Percentiles rank a stretch among this genome's conserved stretches.
phyloP scores from a whole-genome alignment of 2,888 invertebrate species.

The Drosophila lacicola region DNA sequence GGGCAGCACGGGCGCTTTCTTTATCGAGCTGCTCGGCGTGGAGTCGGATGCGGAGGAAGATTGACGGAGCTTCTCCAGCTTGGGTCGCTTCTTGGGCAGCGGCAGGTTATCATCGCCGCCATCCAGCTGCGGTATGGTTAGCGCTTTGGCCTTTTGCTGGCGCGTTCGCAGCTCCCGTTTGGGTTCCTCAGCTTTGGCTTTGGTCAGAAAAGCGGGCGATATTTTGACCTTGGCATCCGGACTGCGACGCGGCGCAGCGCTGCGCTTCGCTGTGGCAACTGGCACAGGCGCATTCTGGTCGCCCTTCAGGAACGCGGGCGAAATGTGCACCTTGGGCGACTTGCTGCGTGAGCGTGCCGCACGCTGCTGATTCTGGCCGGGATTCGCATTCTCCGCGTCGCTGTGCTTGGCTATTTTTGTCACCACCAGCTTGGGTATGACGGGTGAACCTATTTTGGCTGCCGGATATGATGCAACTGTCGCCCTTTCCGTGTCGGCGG shows the following conservation, averaged over 20 bases:
- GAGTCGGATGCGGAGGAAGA: neutral
- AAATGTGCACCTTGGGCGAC: constrained; percentile 79
- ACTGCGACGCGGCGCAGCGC: neutral
- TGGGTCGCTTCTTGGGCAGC: constrained; percentile 51
- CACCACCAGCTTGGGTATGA: constrained; percentile 73
- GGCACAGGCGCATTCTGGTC: neutral
- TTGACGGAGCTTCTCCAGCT: constrained; percentile 67
- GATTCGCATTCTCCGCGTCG: constrained; percentile 45
- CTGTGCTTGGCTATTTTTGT: constrained; percentile 47
- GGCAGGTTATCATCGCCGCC: constrained; percentile 85
- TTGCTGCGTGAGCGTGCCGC: constrained; percentile 66
- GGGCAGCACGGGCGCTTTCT: constrained; percentile 71
- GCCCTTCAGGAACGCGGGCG: constrained; percentile 68
- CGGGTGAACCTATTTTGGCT: constrained; percentile 58
- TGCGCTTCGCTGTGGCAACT: constrained; percentile 21
- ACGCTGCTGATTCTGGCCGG: constrained; percentile 17
- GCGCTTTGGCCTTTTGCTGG: constrained; percentile 49
- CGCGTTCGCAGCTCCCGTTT: constrained; percentile 67
- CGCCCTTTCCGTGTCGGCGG: constrained; percentile 21
- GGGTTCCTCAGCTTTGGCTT: constrained; percentile 13
- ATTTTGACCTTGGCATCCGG: constrained; percentile 40
- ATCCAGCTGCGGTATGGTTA: constrained; percentile 86
- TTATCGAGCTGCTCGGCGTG: constrained; percentile 68
- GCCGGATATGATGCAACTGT: constrained; percentile 11
- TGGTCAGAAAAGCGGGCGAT: constrained; percentile 52